Conservation (phyloP, 2,797 vertebrate species). For the Myoxocephalus aenaeus region DNA sequence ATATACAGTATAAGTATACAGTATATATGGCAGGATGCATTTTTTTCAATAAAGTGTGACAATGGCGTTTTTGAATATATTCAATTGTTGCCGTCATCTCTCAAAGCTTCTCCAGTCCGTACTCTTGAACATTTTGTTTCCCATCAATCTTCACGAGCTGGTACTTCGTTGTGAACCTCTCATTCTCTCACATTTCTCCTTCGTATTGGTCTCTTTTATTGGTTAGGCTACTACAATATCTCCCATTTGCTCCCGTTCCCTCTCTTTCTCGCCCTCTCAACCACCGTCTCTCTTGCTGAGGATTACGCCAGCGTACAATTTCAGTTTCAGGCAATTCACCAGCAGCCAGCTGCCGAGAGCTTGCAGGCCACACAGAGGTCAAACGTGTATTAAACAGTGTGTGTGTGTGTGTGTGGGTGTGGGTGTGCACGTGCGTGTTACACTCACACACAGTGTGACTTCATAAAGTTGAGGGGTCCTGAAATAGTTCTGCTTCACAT, state of each 20-base stretch:
- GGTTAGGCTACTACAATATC: conserved; percentile 1
- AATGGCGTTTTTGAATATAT: conserved; percentile 52
- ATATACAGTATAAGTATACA: conserved; percentile 58
- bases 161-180: conserved; percentile 12
- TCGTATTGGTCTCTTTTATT: conserved; percentile 21
- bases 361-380: conserved; percentile 57
- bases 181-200: conserved; percentile 5
- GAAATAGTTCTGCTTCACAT: background rate
- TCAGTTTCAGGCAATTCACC: conserved; percentile 68
- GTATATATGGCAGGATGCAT: conserved; percentile 67
- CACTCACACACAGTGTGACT: background rate
- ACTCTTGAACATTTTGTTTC: background rate
- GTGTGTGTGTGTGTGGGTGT: no score
- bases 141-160: background rate
- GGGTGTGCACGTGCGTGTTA: no score
- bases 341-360: conserved; percentile 74
- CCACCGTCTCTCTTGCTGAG: conserved; percentile 33
- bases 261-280: conserved; percentile 12
- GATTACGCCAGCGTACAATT: conserved; percentile 71
- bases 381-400: conserved; percentile 23
- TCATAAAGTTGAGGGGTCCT: background rate
- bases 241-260: conserved; percentile 25
- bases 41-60: conserved; percentile 83
- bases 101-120: background rate
- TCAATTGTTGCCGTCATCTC: conserved; percentile 3